A percentile compares a stretch with the other conserved stretches of the same genome.
Conservation (phyloP, 1,140 invertebrate genomes). For the Vanessa tameamea region DNA sequence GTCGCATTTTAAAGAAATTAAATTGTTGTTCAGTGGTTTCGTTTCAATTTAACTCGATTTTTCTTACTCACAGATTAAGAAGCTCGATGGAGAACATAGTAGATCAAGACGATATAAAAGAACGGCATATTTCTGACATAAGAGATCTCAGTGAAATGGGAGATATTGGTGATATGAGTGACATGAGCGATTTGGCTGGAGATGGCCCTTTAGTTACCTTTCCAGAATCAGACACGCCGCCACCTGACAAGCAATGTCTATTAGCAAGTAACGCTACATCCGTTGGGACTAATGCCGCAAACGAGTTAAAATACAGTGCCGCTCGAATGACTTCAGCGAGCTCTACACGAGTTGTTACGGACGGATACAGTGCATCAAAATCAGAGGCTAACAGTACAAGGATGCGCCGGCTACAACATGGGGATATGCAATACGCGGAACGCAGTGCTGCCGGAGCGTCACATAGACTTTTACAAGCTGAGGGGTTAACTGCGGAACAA, state of each 20-base stretch:
- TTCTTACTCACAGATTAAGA: constrained; percentile 76
- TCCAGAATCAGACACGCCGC: constrained; percentile 87
- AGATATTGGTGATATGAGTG: constrained; percentile 71
- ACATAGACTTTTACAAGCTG: constrained; percentile 67
- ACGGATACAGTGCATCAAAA: constrained; percentile 90
- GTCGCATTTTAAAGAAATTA: background rate
- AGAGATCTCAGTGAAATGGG: constrained; percentile 80
- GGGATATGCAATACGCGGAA: constrained; percentile 88
- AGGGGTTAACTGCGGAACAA: constrained; percentile 74
- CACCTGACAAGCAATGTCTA: constrained; percentile 78
- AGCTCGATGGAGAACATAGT: constrained; percentile 86
- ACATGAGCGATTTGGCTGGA: constrained; percentile 77
- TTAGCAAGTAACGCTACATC: constrained; percentile 61
- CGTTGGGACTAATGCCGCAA: constrained; percentile 66
- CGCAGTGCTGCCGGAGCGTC: constrained; percentile 71
- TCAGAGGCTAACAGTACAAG: constrained; percentile 88
- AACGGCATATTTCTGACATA: constrained; percentile 72
- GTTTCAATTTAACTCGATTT: background rate
- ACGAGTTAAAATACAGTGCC: constrained; percentile 84
- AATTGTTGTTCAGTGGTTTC: background rate
- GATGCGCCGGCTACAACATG: constrained; percentile 88
- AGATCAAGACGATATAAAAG: constrained; percentile 76
- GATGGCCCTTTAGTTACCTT: constrained; percentile 86
- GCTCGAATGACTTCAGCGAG: constrained; percentile 91
- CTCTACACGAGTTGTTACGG: constrained; percentile 90